Conservation (phyloP, 2,113 vertebrate genomes). For the Phylloscopus trochiloides region DNA sequence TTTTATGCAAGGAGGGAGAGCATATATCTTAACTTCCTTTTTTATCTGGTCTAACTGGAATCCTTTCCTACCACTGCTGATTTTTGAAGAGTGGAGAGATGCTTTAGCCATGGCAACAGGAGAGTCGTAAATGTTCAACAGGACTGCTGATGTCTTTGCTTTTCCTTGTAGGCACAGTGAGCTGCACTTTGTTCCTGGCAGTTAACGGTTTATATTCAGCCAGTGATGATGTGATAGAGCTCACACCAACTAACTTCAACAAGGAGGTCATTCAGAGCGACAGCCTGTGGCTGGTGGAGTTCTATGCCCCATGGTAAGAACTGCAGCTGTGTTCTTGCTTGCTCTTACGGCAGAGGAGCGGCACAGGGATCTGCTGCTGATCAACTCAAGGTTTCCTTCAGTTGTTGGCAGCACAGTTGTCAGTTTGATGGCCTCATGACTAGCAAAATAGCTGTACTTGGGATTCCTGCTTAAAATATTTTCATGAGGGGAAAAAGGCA, state of each 20-base stretch:
- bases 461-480: background rate
- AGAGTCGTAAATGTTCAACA: background rate
- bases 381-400: background rate
- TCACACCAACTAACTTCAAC: slow-evolving; percentile 92
- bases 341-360: background rate
- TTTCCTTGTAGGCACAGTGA: slow-evolving; percentile 78
- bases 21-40: background rate
- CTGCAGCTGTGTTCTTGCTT: background rate
- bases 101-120: background rate
- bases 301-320: slow-evolving; percentile 97
- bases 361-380: background rate
- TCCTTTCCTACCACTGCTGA: background rate
- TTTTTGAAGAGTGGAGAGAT: background rate
- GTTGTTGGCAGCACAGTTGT: background rate
- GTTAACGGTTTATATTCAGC: slow-evolving; percentile 84
- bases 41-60: background rate
- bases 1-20: background rate
- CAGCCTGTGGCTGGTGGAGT: slow-evolving; percentile 92
- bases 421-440: background rate
- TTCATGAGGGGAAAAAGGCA: background rate
- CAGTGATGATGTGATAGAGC: slow-evolving; percentile 89
- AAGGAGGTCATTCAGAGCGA: slow-evolving; percentile 92
- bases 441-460: background rate
- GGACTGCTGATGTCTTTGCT: background rate
- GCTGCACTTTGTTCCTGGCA: slow-evolving; percentile 80